Evolutionary conservation across 2,797 vertebrate genomes (phyloP).

Genomic region (Sebastes paucispinis): DNA sequence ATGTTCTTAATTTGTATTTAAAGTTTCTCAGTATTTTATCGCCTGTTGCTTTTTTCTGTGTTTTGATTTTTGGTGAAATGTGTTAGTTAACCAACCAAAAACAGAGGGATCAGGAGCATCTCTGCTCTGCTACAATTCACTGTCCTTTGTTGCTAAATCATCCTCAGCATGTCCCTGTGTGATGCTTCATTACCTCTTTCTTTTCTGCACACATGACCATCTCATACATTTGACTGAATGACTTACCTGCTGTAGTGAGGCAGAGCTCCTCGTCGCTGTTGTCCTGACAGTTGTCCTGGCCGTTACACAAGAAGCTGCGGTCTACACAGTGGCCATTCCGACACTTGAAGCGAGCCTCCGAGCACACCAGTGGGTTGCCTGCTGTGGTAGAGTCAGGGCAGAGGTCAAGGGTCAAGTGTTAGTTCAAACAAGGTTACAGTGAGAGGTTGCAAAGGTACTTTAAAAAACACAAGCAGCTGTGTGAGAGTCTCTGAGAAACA

Average conservation of each 20-base stretch:
- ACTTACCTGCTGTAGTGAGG: conserved; percentile 90
- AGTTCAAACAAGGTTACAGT: neutral
- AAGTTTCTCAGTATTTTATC: neutral
- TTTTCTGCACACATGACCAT: neutral
- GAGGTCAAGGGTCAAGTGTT: conserved; percentile 18
- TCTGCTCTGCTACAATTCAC: neutral
- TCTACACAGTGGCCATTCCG: conserved; percentile 95
- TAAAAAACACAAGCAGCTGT: neutral
- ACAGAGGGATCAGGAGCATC: neutral
- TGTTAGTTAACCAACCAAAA: neutral
- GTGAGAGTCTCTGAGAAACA: neutral
- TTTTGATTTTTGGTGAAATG: neutral
- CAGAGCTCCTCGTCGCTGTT: conserved; percentile 97
- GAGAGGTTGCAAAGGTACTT: neutral
- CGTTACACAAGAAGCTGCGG: conserved; percentile 96
- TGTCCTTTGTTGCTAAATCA: neutral
- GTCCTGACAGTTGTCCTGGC: conserved; percentile 95
- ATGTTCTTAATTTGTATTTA: neutral
- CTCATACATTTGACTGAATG: neutral
- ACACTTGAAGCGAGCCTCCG: conserved; percentile 94
- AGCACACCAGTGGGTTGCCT: conserved; percentile 93
- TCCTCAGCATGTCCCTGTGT: neutral
- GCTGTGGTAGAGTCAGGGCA: conserved; percentile 73
- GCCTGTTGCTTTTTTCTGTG: neutral
- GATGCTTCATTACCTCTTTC: neutral